Evolutionary conservation across 30 jellyfish, hydroid and myxozoan genomes (phyloP).

Genomic region (Mastigias papua): DNA sequence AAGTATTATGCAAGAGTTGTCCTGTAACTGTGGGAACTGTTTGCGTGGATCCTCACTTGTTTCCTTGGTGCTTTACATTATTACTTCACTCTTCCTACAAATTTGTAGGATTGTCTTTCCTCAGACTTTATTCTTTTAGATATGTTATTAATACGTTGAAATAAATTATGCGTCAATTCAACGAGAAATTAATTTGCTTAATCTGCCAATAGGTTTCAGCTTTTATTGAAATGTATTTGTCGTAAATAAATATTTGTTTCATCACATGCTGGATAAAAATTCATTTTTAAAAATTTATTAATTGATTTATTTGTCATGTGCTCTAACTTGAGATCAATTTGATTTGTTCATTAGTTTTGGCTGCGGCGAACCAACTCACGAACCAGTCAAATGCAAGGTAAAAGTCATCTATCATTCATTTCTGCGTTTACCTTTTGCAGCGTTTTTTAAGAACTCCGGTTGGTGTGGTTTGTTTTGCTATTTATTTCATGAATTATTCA

Average conservation of each 20-base stretch:
- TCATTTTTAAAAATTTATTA: background rate
- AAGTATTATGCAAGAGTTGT: too few relatives aligned
- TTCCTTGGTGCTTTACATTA: too few relatives aligned
- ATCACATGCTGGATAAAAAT: background rate
- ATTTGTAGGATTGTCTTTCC: too few relatives aligned
- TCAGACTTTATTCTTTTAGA: too few relatives aligned
- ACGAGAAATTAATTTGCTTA: background rate
- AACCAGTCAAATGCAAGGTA: constrained; percentile 97
- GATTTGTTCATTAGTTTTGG: constrained; percentile 77
- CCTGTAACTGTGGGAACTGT: too few relatives aligned
- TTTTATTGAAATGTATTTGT: background rate
- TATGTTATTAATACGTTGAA: background rate
- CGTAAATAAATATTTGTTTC: background rate
- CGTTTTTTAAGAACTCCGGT: background rate
- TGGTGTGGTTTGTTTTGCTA: background rate
- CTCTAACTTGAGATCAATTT: background rate
- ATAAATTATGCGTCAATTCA: background rate
- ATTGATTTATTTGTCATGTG: background rate
- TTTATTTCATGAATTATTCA: background rate
- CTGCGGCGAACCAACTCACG: constrained; percentile 96
- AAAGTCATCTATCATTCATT: background rate
- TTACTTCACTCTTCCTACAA: too few relatives aligned
- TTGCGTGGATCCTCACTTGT: too few relatives aligned
- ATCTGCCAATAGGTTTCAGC: background rate
- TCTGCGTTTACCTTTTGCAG: background rate